Base-by-base conservation (phyloP, 2,113 vertebrate genomes). In the Pseudorhombus dupliciocellatus region DNA sequence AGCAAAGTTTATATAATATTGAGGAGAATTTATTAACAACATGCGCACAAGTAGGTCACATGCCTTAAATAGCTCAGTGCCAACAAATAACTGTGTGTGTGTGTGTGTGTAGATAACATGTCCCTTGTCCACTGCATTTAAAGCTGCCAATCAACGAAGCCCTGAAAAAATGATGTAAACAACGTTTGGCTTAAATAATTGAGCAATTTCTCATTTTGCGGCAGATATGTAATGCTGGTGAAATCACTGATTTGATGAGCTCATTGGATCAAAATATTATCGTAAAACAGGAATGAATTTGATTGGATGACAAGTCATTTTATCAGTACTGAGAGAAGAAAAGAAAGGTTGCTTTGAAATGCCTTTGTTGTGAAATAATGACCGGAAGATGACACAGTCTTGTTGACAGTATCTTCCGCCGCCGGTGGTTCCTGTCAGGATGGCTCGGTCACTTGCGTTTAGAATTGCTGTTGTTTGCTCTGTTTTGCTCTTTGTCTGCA, bases 391-490 rank as follows among this genome's bases (percentile, higher is more conserved):
- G 24, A 31, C 22, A 0, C 9, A 1, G n/a, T 46, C 24, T 83
- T 85, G n/a, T n/a, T n/a, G n/a, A n/a, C n/a, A n/a, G n/a, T n/a
- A n/a, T n/a, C n/a, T n/a, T n/a, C n/a, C n/a, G n/a, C 80, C 80
- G 82, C 42, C 73, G 0, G 1, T 1, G 0, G 2, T 15, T 18
- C n/a, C 66, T 61, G 62, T 70, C 26, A 90, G 86, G 66, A 94
- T 94, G 92, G 84, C 87, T 25, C 52, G 66, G 67, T 20, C 64
- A 10, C 0, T 66, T 20, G 1, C 44, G 1, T 12, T 83, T 16
- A 75, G 55, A 4, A 1, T 75, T 5, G 42, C 73, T 26, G 5
- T 90, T 25, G 5, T 90, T 63, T 77, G 26, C 1, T 24, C 30
- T 20, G n/a, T 90, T 83, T 62, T 85, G 0, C 66, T 91, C 5